Conservation (phyloP, 2,888 invertebrate species). For the Conomelus anceps region DNA sequence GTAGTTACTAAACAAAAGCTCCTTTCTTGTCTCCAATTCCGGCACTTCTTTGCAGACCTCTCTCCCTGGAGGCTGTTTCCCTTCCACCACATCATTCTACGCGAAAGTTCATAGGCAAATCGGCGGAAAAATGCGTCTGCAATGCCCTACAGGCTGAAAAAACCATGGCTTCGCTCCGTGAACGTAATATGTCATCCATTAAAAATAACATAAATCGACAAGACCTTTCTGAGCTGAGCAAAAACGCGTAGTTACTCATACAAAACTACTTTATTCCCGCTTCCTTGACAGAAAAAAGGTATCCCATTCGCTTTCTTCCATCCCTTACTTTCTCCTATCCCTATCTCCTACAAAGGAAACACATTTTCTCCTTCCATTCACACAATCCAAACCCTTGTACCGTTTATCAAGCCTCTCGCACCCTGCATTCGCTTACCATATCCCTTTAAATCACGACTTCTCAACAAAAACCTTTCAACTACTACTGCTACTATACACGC, state of each 20-base stretch:
- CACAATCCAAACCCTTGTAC: background rate
- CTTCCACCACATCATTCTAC: background rate
- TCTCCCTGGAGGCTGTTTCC: background rate
- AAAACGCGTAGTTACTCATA: background rate
- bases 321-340: background rate
- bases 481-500: background rate
- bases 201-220: background rate
- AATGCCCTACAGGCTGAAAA: background rate
- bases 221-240: background rate
- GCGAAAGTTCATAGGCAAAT: background rate
- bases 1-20: too few species aligned
- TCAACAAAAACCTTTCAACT: background rate
- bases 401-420: background rate
- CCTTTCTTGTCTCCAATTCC: background rate
- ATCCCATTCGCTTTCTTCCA: background rate
- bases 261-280: background rate
- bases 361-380: background rate
- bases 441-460: background rate
- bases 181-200: background rate
- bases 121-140: background rate
- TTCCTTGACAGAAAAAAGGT: background rate
- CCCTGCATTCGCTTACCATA: background rate
- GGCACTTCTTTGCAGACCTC: too few species aligned
- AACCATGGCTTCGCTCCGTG: background rate
- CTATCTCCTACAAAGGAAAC: background rate